These are phyloP conservation scores for Plumapathes pennacea DNA, from an alignment of 92 coral and sea anemone genomes.

Conservation along the genomic window DNA sequence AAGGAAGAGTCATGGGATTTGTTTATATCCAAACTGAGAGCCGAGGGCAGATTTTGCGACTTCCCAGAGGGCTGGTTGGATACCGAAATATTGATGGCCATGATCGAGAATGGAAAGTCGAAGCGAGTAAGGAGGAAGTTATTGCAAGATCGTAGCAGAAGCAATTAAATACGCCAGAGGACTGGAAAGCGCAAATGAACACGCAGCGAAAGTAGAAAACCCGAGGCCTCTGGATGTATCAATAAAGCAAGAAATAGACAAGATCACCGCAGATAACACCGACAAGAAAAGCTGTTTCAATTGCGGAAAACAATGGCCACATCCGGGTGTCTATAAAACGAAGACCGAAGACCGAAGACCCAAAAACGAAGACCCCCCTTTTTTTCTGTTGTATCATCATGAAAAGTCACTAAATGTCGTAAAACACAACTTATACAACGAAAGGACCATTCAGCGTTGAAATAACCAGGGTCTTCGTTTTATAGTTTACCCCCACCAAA, in stretches of 20 bases:
- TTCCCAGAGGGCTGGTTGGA: slow-evolving; percentile 7
- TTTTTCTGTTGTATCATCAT: too few relatives aligned
- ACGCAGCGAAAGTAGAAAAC: slow-evolving; percentile 12
- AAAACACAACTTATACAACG: too few relatives aligned
- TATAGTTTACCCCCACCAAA: too few relatives aligned
- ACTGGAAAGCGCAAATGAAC: slow-evolving; percentile 13
- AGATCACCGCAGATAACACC: neutral
- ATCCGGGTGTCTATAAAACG: too few relatives aligned
- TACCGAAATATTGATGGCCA: slow-evolving; percentile 1
- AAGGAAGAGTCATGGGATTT: neutral
- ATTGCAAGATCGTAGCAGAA: slow-evolving; percentile 3
- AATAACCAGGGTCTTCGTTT: too few relatives aligned
- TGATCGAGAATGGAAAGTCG: neutral
- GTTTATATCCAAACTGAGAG: neutral
- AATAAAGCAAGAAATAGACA: slow-evolving; percentile 13
- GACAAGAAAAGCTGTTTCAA: slow-evolving; percentile 2
- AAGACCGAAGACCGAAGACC: too few relatives aligned
- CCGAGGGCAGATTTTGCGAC: neutral
- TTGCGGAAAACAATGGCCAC: slow-evolving; percentile 15
- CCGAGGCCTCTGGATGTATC: neutral
- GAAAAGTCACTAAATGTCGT: too few relatives aligned
- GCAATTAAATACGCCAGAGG: slow-evolving; percentile 11
- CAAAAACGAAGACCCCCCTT: too few relatives aligned
- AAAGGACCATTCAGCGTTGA: too few relatives aligned
- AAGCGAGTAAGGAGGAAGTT: slow-evolving; percentile 4